Conservation (phyloP, 2,888 invertebrate genomes). For the Mystacides longicornis region DNA sequence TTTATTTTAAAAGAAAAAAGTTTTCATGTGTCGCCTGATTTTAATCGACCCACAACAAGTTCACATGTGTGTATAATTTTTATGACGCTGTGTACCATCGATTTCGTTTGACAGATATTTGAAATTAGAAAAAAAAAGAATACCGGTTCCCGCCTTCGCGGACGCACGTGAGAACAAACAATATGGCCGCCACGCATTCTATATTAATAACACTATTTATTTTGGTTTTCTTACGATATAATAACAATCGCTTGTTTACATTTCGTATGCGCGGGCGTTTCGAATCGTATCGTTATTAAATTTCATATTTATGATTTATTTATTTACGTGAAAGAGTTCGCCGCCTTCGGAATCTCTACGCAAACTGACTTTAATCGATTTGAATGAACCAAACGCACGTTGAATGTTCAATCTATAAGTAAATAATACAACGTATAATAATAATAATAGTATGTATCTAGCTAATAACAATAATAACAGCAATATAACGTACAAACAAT, state of each 20-base stretch:
- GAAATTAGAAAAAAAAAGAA: neutral
- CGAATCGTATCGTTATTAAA: neutral
- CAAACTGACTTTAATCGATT: too few species aligned
- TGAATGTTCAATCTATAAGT: too few species aligned
- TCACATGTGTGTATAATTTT: neutral
- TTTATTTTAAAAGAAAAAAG: too few species aligned
- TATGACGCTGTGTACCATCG: neutral
- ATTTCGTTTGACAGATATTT: constrained; percentile 12
- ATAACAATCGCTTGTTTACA: neutral
- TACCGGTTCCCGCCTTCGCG: constrained; percentile 15
- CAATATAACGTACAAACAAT: too few species aligned
- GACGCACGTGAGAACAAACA: constrained; percentile 10
- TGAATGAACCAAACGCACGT: too few species aligned
- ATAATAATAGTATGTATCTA: too few species aligned
- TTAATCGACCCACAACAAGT: too few species aligned
- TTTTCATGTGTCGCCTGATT: too few species aligned
- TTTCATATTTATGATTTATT: too few species aligned
- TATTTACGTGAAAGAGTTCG: neutral
- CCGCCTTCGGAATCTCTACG: neutral
- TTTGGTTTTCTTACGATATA: neutral
- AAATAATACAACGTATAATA: too few species aligned
- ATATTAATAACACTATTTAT: constrained; percentile 1
- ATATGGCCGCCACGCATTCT: constrained; percentile 14
- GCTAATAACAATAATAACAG: too few species aligned
- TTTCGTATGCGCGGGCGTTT: constrained; percentile 5